Percentiles rank a stretch among this genome's conserved stretches.
phyloP scores from a whole-genome alignment of 2,888 invertebrate species.

The Serrognathus titanus region DNA sequence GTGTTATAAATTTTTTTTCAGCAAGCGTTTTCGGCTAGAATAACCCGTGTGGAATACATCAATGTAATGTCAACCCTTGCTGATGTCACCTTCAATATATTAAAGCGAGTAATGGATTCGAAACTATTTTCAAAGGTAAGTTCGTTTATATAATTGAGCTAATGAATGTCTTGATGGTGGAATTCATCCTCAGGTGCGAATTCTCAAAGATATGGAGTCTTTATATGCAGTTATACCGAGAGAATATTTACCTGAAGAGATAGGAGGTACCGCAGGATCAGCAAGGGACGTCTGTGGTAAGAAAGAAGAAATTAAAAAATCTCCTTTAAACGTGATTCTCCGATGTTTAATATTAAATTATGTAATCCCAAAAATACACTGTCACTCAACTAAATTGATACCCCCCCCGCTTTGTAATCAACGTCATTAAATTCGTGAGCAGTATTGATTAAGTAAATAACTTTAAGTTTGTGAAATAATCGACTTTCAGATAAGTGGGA shows the following conservation, averaged over 20 bases:
- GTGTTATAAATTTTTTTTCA: not conserved
- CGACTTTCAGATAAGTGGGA: too few species aligned
- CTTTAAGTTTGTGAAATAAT: too few species aligned
- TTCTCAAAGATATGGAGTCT: constrained; percentile 15
- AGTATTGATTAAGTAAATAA: too few species aligned
- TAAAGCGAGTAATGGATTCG: not conserved
- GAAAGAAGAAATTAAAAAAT: too few species aligned
- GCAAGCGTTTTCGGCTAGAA: not conserved
- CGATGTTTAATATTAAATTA: too few species aligned
- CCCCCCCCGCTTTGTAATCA: too few species aligned
- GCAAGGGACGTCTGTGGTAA: not conserved
- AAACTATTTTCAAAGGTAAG: not conserved
- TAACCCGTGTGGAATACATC: not conserved
- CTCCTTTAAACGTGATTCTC: too few species aligned
- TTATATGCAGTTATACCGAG: not conserved
- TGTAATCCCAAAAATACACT: too few species aligned
- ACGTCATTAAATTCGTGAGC: too few species aligned
- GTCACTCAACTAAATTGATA: too few species aligned
- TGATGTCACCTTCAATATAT: not conserved
- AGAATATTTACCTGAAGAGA: constrained; percentile 12
- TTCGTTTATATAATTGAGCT: not conserved
- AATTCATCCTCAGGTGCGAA: constrained; percentile 5
- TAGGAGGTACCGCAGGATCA: constrained; percentile 4
- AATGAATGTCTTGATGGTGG: too few species aligned
- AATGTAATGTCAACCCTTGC: not conserved